Evolutionary conservation across 2,888 invertebrate species (phyloP), one percentile per base, ranked within the genome.

Genomic region (Acrocyrtus sp.): DNA sequence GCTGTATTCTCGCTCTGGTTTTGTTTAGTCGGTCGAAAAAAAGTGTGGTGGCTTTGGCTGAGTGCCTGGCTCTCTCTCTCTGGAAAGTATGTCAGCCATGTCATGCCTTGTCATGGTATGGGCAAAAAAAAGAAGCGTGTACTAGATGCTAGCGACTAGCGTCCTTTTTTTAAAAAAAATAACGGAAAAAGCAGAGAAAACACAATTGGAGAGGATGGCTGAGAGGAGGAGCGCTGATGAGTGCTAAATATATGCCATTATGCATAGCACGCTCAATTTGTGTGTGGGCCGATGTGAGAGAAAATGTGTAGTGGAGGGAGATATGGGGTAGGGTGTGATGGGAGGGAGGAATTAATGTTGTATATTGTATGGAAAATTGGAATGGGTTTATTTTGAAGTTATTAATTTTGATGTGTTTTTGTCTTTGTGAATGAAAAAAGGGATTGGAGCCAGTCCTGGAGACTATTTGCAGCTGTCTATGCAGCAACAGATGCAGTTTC

Each of bases 391-490:
- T 45, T 45, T 45, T 17, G n/a, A 45, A 45, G 4, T 12, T n/a
- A 45, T 12, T 12, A n/a, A n/a, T 4, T 17, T n/a, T n/a, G 4
- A 45, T 10, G n/a, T 45, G 19, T 6, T 45, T 45, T 45, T n/a
- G n/a, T n/a, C n/a, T n/a, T n/a, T n/a, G n/a, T n/a, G n/a, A n/a
- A n/a, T n/a, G n/a, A n/a, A n/a, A n/a, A n/a, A 34, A 67, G 67
- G 67, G 24, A 67, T 67, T 26, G 27, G 58, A 15, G 10, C 27
- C 58, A 60, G 58, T 53, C 58, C 58, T 27, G 57, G 48, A 26
- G 77, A 79, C 34, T 78, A 75, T 50, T 67, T 75, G 57, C 78
- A 78, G 17, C 48, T 76, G 21, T 76, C 76, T 26, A 62, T 78
- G 63, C 79, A 77, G 47, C 75, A 79, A 51, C 78, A 78, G 60